Evolutionary conservation across 2,888 invertebrate genomes (phyloP).

Genomic region (Tetragonisca angustula): DNA sequence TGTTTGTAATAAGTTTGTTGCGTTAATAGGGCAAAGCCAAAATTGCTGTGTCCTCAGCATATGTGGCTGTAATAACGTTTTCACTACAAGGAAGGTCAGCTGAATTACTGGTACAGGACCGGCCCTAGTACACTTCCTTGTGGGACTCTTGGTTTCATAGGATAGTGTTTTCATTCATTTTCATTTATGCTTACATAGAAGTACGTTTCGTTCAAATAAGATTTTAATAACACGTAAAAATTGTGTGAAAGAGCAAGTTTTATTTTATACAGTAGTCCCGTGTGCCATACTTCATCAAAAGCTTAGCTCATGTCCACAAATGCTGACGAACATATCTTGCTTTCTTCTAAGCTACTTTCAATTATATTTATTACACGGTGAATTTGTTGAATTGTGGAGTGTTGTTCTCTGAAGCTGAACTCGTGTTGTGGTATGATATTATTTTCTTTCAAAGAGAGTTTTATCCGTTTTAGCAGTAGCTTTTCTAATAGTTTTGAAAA

Average conservation of each 20-base stretch:
- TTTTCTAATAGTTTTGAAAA: neutral
- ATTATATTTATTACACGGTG: neutral
- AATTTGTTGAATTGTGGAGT: neutral
- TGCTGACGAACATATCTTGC: too few species aligned
- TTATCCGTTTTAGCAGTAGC: neutral
- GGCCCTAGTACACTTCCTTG: neutral
- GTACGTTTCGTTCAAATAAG: neutral
- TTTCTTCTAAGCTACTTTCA: neutral
- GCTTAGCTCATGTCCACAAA: too few species aligned
- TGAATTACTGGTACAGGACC: neutral
- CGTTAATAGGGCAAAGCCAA: neutral
- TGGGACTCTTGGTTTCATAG: neutral
- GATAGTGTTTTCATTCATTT: neutral
- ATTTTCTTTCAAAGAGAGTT: neutral
- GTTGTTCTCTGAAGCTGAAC: conserved; percentile 11
- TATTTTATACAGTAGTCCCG: neutral
- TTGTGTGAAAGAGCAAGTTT: neutral
- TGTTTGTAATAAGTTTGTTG: neutral
- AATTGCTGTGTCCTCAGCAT: neutral
- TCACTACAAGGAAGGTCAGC: too few species aligned
- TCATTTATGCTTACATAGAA: neutral
- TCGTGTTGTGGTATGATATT: neutral
- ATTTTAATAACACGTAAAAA: neutral
- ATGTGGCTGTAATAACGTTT: neutral
- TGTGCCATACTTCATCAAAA: neutral